These are phyloP conservation scores for Harpalus rufipes DNA, from an alignment of 2,888 invertebrate genomes.

Conservation along the genomic window DNA sequence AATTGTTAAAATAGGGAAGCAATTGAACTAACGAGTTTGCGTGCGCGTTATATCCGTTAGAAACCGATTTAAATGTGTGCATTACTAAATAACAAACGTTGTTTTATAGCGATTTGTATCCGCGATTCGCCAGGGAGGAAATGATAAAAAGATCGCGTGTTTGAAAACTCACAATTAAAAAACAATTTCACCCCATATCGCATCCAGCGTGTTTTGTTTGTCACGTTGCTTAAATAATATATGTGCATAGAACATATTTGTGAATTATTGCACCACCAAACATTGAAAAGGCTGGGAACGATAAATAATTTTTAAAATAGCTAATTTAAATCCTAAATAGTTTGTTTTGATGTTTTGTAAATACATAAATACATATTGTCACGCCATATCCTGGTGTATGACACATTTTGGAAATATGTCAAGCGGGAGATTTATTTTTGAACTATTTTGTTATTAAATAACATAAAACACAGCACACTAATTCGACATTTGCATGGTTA, in stretches of 20 bases:
- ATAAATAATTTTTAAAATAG: constrained; percentile 48
- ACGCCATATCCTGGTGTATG: constrained; percentile 22
- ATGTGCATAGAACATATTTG: constrained; percentile 25
- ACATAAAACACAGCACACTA: constrained; percentile 2
- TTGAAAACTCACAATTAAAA: constrained; percentile 53
- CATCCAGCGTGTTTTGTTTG: constrained; percentile 17
- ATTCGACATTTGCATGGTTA: constrained; percentile 34
- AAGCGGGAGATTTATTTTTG: constrained; percentile 20
- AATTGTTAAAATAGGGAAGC: background rate
- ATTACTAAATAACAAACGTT: constrained; percentile 41
- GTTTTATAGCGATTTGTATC: constrained; percentile 36
- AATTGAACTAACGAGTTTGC: constrained; percentile 21
- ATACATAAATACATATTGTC: constrained; percentile 43
- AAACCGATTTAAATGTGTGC: constrained; percentile 28
- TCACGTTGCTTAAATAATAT: constrained; percentile 27
- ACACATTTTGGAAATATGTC: constrained; percentile 39
- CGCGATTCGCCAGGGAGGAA: constrained; percentile 32
- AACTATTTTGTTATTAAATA: constrained; percentile 38
- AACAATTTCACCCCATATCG: constrained; percentile 29
- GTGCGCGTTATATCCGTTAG: constrained; percentile 16
- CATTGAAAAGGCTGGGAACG: constrained; percentile 34
- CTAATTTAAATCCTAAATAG: constrained; percentile 47
- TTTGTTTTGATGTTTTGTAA: constrained; percentile 44
- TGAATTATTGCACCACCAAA: constrained; percentile 33
- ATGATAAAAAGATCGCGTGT: constrained; percentile 51